Base-by-base conservation (phyloP, 2,113 vertebrate species). In the Arizona elegans region DNA sequence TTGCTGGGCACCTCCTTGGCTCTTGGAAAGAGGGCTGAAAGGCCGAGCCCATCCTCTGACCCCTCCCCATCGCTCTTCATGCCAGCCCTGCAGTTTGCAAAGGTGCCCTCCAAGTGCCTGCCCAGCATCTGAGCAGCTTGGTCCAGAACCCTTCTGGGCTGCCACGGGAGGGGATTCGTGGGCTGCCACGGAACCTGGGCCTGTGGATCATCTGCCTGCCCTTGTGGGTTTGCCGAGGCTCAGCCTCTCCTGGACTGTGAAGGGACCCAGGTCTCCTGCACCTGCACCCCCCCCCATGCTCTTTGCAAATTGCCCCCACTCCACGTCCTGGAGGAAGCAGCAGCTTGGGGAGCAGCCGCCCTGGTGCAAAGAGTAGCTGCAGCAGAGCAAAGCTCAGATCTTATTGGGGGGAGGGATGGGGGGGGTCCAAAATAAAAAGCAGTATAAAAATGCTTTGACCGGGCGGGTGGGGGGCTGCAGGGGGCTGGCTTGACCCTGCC, bases 281-380 rank as follows among this genome's bases (percentile, higher is more conserved):
- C 70, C 65, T 33, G n/a, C 12, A 9, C 29, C 29, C 65, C n/a
- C 13, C n/a, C 10, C 5, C 13, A 2, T 1, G 0, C 1, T 17
- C 17, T 47, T 86, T 47, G 21, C 38, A 86, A 86, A 50, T 9
- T 21, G 85, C 38, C 47, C 2, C 43, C 85, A 23, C 38, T 50
- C 11, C 10, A 26, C 1, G 0, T 26, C 23, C 23, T 12, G 24
- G 85, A 50, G 85, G 21, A 8, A 24, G 5, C 43, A 50, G 85
- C 23, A 23, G 11, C 8, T 23, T 21, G 1, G 8, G 6, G n/a
- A 13, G 70, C 2, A 65, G 26, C 26, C 23, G 0, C 62, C 26
- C 10, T 0, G 62, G 62, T 65, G 70, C 70, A 17, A 6, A 17
- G 13, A 6, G 13, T 5, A n/a, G n/a, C n/a, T 75, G n/a, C 65